Conservation (phyloP, 2,888 invertebrate genomes). For the Ormyrus labotus region DNA sequence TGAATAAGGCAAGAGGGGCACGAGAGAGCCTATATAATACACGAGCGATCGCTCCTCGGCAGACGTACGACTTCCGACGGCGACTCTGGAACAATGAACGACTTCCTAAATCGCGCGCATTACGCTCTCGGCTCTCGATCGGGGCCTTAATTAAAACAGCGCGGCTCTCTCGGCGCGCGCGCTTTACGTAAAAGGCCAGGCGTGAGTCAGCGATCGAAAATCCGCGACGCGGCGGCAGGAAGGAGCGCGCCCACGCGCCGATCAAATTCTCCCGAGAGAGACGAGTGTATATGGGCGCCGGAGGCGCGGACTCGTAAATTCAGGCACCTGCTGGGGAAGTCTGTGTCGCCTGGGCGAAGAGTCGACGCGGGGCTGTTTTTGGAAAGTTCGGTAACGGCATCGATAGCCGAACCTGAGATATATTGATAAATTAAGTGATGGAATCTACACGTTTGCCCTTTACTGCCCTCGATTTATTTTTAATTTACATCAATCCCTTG, state of each 20-base stretch:
- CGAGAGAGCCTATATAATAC: background rate
- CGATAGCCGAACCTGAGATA: no score
- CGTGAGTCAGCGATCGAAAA: background rate
- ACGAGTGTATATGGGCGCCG: constrained; percentile 19
- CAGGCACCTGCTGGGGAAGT: constrained; percentile 19
- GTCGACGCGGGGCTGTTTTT: background rate
- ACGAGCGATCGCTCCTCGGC: background rate
- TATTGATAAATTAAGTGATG: no score
- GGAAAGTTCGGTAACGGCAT: background rate
- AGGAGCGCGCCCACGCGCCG: constrained; percentile 44
- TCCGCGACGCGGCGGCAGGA: constrained; percentile 41
- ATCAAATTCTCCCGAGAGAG: constrained; percentile 39
- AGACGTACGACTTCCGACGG: constrained; percentile 17
- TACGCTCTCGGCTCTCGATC: background rate
- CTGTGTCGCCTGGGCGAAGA: background rate
- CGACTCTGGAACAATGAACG: background rate
- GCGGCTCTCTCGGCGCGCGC: background rate
- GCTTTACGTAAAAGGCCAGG: constrained; percentile 4
- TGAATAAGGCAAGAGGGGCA: constrained; percentile 36
- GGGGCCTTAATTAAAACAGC: no score
- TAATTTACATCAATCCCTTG: no score
- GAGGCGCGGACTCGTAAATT: constrained; percentile 51
- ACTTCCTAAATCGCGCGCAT: constrained; percentile 34
- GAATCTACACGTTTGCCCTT: no score
- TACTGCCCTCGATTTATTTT: no score